A percentile compares a stretch with the other conserved stretches of the same genome.
phyloP scores from a whole-genome alignment of 2,888 invertebrate species.

The Acronicta aceris region DNA sequence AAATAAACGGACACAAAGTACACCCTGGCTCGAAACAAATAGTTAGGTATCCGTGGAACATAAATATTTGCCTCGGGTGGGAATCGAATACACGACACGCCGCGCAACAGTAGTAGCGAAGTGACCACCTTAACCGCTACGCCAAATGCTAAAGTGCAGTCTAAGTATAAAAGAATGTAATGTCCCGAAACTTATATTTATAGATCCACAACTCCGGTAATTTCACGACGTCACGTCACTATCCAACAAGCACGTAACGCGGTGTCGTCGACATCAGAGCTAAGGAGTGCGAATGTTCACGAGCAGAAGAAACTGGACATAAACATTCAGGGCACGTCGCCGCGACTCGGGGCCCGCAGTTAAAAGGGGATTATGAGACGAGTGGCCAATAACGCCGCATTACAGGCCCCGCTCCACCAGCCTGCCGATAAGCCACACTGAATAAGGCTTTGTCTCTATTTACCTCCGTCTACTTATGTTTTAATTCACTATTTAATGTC shows the following conservation, averaged over 20 bases:
- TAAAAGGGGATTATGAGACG: slow-evolving; percentile 87
- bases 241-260: slow-evolving; percentile 42
- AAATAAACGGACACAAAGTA: no score
- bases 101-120: no score
- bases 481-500: slow-evolving; percentile 12
- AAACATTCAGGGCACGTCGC: slow-evolving; percentile 81
- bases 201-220: slow-evolving; percentile 12
- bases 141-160: no score
- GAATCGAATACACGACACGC: no score
- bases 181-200: background rate
- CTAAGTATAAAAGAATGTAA: no score
- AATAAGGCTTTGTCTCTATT: slow-evolving; percentile 69
- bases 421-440: slow-evolving; percentile 72
- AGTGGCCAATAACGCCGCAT: slow-evolving; percentile 83
- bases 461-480: slow-evolving; percentile 42
- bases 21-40: no score
- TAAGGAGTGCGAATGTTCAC: slow-evolving; percentile 82
- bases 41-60: no score
- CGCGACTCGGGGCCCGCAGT: slow-evolving; percentile 76
- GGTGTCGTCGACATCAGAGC: slow-evolving; percentile 67
- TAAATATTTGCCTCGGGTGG: no score
- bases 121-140: no score
- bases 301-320: slow-evolving; percentile 71
- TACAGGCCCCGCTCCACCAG: slow-evolving; percentile 62
- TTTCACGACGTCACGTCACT: slow-evolving; percentile 27